Evolutionary conservation across 2,113 vertebrate genomes (phyloP).

Genomic region (Salvelinus namaycush): DNA sequence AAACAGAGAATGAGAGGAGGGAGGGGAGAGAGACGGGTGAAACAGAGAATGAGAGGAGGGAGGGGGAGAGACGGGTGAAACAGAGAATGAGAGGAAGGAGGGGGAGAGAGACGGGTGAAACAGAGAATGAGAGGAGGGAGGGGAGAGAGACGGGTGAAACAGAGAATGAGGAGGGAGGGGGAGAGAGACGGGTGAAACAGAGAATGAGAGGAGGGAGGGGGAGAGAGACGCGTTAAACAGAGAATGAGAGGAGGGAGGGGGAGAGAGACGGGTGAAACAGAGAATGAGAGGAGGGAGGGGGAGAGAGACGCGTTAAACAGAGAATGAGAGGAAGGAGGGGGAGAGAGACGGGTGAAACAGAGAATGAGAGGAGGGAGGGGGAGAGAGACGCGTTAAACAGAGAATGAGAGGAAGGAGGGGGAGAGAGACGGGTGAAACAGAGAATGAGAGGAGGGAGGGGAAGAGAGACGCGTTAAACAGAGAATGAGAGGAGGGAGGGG

Average conservation of each 20-base stretch:
- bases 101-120: constrained; percentile 33
- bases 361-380: no score
- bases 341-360: constrained; percentile 28
- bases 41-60: constrained; percentile 3
- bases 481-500: no score
- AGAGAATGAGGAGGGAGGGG: constrained; percentile 29
- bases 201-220: no score
- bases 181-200: constrained; percentile 28
- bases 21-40: constrained; percentile 34
- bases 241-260: constrained; percentile 28
- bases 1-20: constrained; percentile 19
- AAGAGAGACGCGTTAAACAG: constrained; percentile 26
- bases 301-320: neutral
- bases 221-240: neutral
- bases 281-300: no score
- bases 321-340: constrained; percentile 28
- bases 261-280: constrained; percentile 29
- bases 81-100: constrained; percentile 23
- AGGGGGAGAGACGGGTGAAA: no score
- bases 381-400: constrained; percentile 15
- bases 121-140: neutral
- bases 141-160: no score
- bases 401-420: no score
- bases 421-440: neutral
- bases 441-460: constrained; percentile 31